phyloP scores from a whole-genome alignment of 1,140 invertebrate genomes.

The Sycophila sp. region DNA sequence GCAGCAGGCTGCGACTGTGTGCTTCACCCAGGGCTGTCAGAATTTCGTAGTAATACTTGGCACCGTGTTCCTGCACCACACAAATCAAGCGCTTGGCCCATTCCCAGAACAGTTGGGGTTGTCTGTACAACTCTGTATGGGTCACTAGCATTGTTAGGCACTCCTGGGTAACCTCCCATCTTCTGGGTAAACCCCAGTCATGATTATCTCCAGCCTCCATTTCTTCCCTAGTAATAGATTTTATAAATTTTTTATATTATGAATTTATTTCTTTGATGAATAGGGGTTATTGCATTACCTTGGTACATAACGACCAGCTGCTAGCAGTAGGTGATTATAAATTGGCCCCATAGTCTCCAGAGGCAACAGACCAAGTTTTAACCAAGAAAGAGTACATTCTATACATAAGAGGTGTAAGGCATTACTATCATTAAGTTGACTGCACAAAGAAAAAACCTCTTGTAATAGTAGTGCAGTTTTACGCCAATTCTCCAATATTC shows the following conservation, averaged over 20 bases:
- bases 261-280: slow-evolving; percentile 9
- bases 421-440: slow-evolving; percentile 43
- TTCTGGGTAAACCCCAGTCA: too few relatives aligned
- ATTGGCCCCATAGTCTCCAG: slow-evolving; percentile 53
- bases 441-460: slow-evolving; percentile 56
- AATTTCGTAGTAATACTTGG: slow-evolving; percentile 54
- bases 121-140: slow-evolving; percentile 46
- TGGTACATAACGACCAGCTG: slow-evolving; percentile 54
- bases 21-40: slow-evolving; percentile 58
- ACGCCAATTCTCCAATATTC: slow-evolving; percentile 50
- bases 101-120: slow-evolving; percentile 55
- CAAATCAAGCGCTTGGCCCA: slow-evolving; percentile 54
- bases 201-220: slow-evolving; percentile 45
- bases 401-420: slow-evolving; percentile 51
- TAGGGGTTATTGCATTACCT: slow-evolving; percentile 43
- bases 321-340: slow-evolving; percentile 54
- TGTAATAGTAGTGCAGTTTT: slow-evolving; percentile 55
- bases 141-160: slow-evolving; percentile 54
- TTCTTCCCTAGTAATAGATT: slow-evolving; percentile 42
- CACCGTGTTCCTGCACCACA: slow-evolving; percentile 49
- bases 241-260: slow-evolving; percentile 1
- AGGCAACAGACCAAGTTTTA: slow-evolving; percentile 53
- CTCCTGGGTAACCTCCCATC: slow-evolving; percentile 57
- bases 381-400: slow-evolving; percentile 58
- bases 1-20: slow-evolving; percentile 53